phyloP scores from a whole-genome alignment of 2,113 vertebrate genomes.

The Caranx ignobilis region DNA sequence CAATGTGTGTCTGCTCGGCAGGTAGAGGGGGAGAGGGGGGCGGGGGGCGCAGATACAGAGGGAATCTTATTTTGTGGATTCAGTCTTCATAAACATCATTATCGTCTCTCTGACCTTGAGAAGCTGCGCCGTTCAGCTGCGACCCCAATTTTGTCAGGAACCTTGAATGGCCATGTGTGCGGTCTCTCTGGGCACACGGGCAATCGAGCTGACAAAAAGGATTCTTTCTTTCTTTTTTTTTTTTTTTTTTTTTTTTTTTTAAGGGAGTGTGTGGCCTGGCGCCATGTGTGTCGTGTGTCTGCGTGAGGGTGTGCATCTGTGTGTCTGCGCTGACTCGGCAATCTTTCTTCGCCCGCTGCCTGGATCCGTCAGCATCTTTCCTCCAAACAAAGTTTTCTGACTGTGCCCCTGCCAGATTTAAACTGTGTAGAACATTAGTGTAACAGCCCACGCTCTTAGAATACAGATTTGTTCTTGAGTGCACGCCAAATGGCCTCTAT shows the following conservation, averaged over 20 bases:
- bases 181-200: slow-evolving; percentile 40
- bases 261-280: slow-evolving; percentile 32
- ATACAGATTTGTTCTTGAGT: slow-evolving; percentile 80
- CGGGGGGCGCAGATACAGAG: slow-evolving; percentile 38
- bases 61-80: slow-evolving; percentile 75
- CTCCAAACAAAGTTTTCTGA: slow-evolving; percentile 73
- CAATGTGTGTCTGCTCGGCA: slow-evolving; percentile 57
- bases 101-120: slow-evolving; percentile 73
- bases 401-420: slow-evolving; percentile 75
- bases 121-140: slow-evolving; percentile 47
- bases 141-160: slow-evolving; percentile 74
- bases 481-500: slow-evolving; percentile 79
- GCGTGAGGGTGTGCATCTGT: slow-evolving; percentile 25
- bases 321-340: slow-evolving; percentile 74
- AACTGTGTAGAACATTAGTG: slow-evolving; percentile 80
- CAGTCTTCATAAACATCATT: slow-evolving; percentile 81
- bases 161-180: slow-evolving; percentile 54
- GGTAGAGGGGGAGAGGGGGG: slow-evolving; percentile 34
- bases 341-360: slow-evolving; percentile 50
- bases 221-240: background rate
- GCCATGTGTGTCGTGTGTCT: slow-evolving; percentile 28
- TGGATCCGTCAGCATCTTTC: slow-evolving; percentile 78
- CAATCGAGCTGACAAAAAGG: slow-evolving; percentile 66
- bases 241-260: background rate
- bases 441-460: slow-evolving; percentile 73